Evolutionary conservation across 2,888 invertebrate genomes (phyloP).

Genomic region (Mechanitis mazaeus): DNA sequence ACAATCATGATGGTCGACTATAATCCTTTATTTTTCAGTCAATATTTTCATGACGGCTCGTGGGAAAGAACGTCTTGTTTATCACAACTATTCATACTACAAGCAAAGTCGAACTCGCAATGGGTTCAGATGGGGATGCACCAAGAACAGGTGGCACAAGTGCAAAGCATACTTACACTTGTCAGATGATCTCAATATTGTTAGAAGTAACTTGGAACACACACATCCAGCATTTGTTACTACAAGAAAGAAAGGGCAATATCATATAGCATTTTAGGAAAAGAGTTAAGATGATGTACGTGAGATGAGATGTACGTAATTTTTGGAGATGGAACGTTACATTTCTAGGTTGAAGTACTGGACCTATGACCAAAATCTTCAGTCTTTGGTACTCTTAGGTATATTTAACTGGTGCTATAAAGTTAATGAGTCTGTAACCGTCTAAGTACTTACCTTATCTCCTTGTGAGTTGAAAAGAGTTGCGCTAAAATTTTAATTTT

Average conservation of each 20-base stretch:
- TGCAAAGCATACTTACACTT: slow-evolving; percentile 66
- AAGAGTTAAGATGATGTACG: no score
- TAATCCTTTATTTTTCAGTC: slow-evolving; percentile 50
- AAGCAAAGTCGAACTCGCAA: slow-evolving; percentile 61
- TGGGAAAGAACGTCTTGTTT: slow-evolving; percentile 64
- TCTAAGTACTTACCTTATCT: no score
- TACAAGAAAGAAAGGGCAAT: slow-evolving; percentile 23
- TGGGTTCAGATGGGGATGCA: slow-evolving; percentile 70
- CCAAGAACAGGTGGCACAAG: slow-evolving; percentile 68
- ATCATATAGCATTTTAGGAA: not conserved
- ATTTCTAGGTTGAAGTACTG: no score
- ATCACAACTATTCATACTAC: slow-evolving; percentile 64
- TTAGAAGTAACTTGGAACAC: slow-evolving; percentile 64
- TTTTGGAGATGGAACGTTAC: no score
- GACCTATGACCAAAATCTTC: no score
- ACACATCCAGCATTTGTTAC: slow-evolving; percentile 56
- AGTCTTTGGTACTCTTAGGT: no score
- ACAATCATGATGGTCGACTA: slow-evolving; percentile 9
- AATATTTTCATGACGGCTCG: slow-evolving; percentile 71
- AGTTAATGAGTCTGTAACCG: no score
- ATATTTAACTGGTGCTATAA: no score
- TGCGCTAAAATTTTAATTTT: no score
- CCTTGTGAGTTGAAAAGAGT: no score
- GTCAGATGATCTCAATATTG: slow-evolving; percentile 64
- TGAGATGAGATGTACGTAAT: no score